phyloP scores from a whole-genome alignment of 2,888 invertebrate genomes.

The Carcina quercana region DNA sequence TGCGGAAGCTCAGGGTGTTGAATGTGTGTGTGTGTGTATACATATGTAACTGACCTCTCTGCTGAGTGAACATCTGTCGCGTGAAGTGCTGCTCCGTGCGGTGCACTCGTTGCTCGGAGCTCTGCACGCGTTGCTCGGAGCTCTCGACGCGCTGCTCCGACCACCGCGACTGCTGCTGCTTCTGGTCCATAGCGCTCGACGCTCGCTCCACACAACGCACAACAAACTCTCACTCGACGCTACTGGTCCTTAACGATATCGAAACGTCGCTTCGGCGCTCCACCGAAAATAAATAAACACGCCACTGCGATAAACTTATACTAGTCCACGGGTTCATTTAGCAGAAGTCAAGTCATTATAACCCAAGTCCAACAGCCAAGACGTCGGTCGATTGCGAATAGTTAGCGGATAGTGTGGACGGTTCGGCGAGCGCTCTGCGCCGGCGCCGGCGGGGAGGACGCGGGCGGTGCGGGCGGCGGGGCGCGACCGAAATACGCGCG shows the following conservation, averaged over 20 bases:
- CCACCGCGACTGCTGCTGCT: slow-evolving; percentile 83
- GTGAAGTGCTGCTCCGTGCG: slow-evolving; percentile 85
- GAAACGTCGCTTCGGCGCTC: slow-evolving; percentile 50
- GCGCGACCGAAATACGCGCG: slow-evolving; percentile 62
- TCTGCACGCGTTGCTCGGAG: slow-evolving; percentile 66
- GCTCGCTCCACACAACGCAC: slow-evolving; percentile 56
- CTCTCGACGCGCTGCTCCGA: slow-evolving; percentile 61
- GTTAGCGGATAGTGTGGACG: slow-evolving; percentile 86
- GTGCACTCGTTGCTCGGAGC: slow-evolving; percentile 58
- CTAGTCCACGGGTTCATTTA: slow-evolving; percentile 76
- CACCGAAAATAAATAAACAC: slow-evolving; percentile 51
- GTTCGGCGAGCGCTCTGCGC: slow-evolving; percentile 39
- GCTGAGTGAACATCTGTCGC: slow-evolving; percentile 84
- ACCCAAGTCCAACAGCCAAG: slow-evolving; percentile 85
- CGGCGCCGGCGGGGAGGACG: slow-evolving; percentile 27
- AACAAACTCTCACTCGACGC: slow-evolving; percentile 67
- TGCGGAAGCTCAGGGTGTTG: slow-evolving; percentile 14
- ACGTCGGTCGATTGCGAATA: slow-evolving; percentile 96
- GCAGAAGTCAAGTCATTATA: slow-evolving; percentile 87
- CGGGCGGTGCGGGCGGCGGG: slow-evolving; percentile 33
- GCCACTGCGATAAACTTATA: slow-evolving; percentile 68
- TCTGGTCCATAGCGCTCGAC: slow-evolving; percentile 64
- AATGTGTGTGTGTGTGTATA: slow-evolving; percentile 12
- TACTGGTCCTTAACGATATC: slow-evolving; percentile 51
- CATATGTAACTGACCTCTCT: slow-evolving; percentile 77